A percentile compares a stretch with the other conserved stretches of the same genome.
Evolutionary conservation across 1,140 invertebrate species (phyloP).

Genomic region (Lepeophtheirus salmonis): DNA sequence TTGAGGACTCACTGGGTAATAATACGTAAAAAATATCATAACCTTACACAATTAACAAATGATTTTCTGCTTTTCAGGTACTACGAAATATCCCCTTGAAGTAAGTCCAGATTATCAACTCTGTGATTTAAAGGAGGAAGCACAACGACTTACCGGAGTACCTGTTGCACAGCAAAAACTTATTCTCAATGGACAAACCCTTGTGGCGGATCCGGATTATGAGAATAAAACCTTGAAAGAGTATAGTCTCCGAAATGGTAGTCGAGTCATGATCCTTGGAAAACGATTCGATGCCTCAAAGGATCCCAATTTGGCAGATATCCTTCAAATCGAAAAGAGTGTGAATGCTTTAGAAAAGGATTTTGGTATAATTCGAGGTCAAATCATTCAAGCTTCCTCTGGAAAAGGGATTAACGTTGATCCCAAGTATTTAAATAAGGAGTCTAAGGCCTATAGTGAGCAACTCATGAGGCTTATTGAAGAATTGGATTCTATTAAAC

Average conservation of each 20-base stretch:
- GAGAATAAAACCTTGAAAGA: not conserved
- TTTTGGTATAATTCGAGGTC: not conserved
- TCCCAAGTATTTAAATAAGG: not conserved
- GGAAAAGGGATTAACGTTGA: not conserved
- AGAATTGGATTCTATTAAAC: not conserved
- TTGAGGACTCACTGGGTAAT: not conserved
- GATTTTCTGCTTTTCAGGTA: not conserved
- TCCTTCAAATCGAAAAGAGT: not conserved
- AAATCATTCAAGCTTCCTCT: not conserved
- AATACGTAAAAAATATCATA: not conserved
- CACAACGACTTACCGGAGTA: not conserved
- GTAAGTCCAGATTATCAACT: not conserved
- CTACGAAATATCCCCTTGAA: not conserved
- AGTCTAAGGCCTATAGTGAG: not conserved
- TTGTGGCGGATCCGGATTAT: not conserved
- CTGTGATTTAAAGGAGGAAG: not conserved
- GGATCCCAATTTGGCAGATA: not conserved
- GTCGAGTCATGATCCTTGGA: not conserved
- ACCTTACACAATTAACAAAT: not conserved
- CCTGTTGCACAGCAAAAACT: not conserved
- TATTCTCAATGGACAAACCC: not conserved
- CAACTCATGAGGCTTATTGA: not conserved
- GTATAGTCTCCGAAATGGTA: not conserved
- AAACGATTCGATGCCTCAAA: not conserved
- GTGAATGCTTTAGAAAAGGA: not conserved